Conservation (phyloP, 2,797 vertebrate species). For the Amazona finschi region DNA sequence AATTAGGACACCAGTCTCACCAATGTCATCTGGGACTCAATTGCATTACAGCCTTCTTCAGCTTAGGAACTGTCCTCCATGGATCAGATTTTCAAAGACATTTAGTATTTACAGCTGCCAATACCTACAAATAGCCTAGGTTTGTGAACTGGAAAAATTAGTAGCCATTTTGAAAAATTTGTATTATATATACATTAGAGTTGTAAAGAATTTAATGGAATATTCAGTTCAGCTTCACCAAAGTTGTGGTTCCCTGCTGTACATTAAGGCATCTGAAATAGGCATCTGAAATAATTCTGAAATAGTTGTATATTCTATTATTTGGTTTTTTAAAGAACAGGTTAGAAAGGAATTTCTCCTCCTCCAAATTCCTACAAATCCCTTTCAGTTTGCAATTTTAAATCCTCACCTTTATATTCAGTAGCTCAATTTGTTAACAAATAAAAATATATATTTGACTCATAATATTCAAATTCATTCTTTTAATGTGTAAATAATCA, state of each 20-base stretch:
- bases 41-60: not conserved
- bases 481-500: not conserved
- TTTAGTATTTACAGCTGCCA: not conserved
- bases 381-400: not conserved
- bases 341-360: not conserved
- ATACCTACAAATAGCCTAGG: not conserved
- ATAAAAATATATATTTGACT: not conserved
- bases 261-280: not conserved
- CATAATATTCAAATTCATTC: not conserved
- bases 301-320: not conserved
- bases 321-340: not conserved
- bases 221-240: not conserved
- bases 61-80: rapidly evolving
- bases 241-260: not conserved
- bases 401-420: not conserved
- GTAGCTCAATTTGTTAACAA: not conserved
- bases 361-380: not conserved
- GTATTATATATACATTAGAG: not conserved
- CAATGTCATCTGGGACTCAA: not conserved
- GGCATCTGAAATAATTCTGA: not conserved
- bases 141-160: not conserved
- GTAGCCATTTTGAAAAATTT: not conserved
- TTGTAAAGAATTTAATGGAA: not conserved
- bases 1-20: not conserved
- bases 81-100: not conserved